Base-by-base conservation (phyloP, 2,888 invertebrate genomes). In the Coleophora deauratella region DNA sequence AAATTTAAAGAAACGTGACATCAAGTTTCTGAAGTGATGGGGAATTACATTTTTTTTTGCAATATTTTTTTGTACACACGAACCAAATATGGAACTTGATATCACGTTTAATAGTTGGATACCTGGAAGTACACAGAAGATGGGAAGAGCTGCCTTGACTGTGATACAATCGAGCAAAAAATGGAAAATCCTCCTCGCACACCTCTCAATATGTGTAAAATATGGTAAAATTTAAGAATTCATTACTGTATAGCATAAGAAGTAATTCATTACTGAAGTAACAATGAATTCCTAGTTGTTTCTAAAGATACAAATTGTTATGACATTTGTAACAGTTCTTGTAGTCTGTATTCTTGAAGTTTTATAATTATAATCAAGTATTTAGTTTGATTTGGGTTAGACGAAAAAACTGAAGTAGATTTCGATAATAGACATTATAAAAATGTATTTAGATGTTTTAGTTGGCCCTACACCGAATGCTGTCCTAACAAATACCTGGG, bases 401-500 rank as follows among this genome's bases (percentile, higher is more conserved):
- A n/a, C n/a, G n/a, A n/a, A n/a, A n/a, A n/a, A n/a, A n/a, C n/a
- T n/a, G n/a, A n/a, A n/a, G n/a, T n/a, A n/a, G n/a, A n/a, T n/a
- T n/a, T n/a, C n/a, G n/a, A n/a, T n/a, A n/a, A n/a, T n/a, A n/a
- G n/a, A n/a, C n/a, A n/a, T n/a, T n/a, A n/a, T n/a, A n/a, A n/a
- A 21, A 21, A 21, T 4, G 3, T 4, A 21, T 21, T 21, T 21
- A 21, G 21, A 21, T 21, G 21, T 21, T 21, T 38, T 4, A 21
- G 21, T 21, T 21, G 21, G 21, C 21, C 48, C 52, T 38, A 43
- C 39, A 44, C 35, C 48, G 49, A 43, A 53, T 45, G 49, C 49
- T 50, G 42, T 76, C 38, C 82, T 84, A 82, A 78, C 77, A 82
- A 82, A 84, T 82, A 82, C 82, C 81, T 82, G 74, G 64, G 64